Conservation (phyloP, 2,797 vertebrate genomes). For the Melanotaenia nigrans region DNA sequence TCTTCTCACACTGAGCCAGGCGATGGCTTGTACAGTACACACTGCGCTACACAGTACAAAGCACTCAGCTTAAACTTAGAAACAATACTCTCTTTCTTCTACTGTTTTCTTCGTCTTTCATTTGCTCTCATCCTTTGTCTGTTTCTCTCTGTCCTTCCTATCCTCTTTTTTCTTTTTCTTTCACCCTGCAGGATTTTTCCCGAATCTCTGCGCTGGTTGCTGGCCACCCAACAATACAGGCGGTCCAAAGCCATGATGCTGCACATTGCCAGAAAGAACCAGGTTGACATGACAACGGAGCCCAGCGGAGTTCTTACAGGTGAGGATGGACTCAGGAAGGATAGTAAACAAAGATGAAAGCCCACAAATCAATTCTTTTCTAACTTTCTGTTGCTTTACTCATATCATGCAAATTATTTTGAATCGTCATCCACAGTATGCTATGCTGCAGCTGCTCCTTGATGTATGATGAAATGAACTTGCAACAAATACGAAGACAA, state of each 20-base stretch:
- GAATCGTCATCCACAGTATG: not conserved
- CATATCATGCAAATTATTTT: slow-evolving; percentile 15
- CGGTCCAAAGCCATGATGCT: slow-evolving; percentile 91
- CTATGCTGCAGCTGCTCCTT: slow-evolving; percentile 22
- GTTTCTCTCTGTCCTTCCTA: slow-evolving; percentile 10
- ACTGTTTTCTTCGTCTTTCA: slow-evolving; percentile 41
- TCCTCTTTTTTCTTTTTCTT: not conserved
- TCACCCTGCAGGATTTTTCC: slow-evolving; percentile 89
- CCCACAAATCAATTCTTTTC: not conserved
- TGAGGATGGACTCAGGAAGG: slow-evolving; percentile 68
- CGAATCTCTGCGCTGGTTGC: slow-evolving; percentile 95
- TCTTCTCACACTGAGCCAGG: slow-evolving; percentile 66
- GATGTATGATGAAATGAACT: slow-evolving; percentile 53
- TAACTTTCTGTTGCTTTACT: slow-evolving; percentile 14
- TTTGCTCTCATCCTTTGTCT: slow-evolving; percentile 43
- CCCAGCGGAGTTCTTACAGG: slow-evolving; percentile 89
- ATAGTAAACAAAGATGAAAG: not conserved
- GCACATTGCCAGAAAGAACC: slow-evolving; percentile 89
- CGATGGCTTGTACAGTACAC: slow-evolving; percentile 73
- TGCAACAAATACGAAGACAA: slow-evolving; percentile 29
- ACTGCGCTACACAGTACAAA: slow-evolving; percentile 51
- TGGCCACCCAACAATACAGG: slow-evolving; percentile 95
- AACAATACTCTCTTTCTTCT: slow-evolving; percentile 74
- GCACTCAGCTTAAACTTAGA: slow-evolving; percentile 31
- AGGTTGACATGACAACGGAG: slow-evolving; percentile 84